Evolutionary conservation across 2,888 invertebrate genomes (phyloP).

Genomic region (Helicoverpa assulta): DNA sequence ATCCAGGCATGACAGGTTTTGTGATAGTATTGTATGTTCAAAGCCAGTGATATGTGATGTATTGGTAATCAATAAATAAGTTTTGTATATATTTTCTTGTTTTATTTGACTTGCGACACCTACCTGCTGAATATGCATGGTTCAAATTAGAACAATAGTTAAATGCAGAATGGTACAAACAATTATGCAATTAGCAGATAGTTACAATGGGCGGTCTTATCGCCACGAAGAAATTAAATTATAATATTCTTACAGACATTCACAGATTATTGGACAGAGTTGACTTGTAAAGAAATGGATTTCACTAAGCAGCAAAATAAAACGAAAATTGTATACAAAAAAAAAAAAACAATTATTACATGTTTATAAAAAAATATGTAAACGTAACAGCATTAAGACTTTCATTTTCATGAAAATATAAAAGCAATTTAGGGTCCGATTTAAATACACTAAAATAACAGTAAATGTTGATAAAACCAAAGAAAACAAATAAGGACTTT

Average conservation of each 20-base stretch:
- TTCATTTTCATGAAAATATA: conserved; percentile 14
- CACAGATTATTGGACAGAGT: too few species aligned
- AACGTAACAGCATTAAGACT: conserved; percentile 5
- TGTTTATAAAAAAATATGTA: conserved; percentile 3
- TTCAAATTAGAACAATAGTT: too few species aligned
- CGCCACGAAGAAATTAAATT: too few species aligned
- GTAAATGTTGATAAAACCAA: neutral
- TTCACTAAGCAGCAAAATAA: neutral
- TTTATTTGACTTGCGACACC: conserved; percentile 13
- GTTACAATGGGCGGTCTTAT: too few species aligned
- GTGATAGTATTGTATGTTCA: conserved; percentile 72
- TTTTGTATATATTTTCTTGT: conserved; percentile 57
- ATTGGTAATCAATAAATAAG: conserved; percentile 70
- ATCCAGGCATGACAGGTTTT: conserved; percentile 65
- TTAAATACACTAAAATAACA: neutral
- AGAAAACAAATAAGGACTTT: conserved; percentile 20
- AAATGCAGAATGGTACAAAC: too few species aligned
- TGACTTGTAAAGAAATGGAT: neutral
- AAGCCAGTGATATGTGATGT: conserved; percentile 73
- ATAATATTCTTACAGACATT: too few species aligned
- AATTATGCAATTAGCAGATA: too few species aligned
- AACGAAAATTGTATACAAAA: neutral
- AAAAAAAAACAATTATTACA: neutral
- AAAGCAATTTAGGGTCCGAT: neutral
- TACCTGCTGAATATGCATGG: too few species aligned